Conservation (phyloP, 2,113 vertebrate genomes). For the Heterotis niloticus region DNA sequence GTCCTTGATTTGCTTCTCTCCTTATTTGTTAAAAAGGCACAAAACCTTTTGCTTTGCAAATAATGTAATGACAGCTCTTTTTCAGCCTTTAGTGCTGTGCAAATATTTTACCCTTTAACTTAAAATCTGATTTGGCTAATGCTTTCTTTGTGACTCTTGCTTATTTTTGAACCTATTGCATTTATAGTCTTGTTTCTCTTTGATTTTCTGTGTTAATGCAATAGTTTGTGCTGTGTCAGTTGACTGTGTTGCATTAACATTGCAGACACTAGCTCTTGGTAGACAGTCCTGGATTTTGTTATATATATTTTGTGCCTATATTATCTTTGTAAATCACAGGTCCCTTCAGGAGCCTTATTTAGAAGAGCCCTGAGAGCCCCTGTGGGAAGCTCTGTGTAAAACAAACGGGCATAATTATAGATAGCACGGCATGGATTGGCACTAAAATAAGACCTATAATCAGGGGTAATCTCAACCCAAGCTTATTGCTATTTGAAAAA, state of each 20-base stretch:
- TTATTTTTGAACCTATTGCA: too few relatives aligned
- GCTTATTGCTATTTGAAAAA: neutral
- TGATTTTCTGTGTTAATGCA: too few relatives aligned
- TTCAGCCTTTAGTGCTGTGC: too few relatives aligned
- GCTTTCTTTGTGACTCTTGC: too few relatives aligned
- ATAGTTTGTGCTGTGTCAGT: too few relatives aligned
- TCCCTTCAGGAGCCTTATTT: neutral
- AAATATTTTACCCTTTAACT: too few relatives aligned
- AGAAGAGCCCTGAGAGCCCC: neutral
- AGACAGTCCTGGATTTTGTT: neutral
- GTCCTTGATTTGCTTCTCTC: neutral
- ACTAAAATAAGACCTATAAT: slow-evolving; percentile 23
- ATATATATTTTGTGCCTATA: neutral
- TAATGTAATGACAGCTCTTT: neutral
- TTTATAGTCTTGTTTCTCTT: too few relatives aligned
- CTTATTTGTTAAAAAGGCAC: slow-evolving; percentile 1
- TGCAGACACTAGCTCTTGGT: neutral
- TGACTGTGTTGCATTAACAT: neutral
- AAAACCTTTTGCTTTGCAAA: slow-evolving; percentile 3
- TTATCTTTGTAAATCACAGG: neutral
- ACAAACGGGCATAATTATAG: slow-evolving; percentile 20
- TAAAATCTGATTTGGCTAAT: too few relatives aligned
- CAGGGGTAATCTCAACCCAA: slow-evolving; percentile 23
- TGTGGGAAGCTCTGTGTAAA: neutral
- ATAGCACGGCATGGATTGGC: neutral